phyloP scores from a whole-genome alignment of 1,140 invertebrate genomes.

The Sarcophaga bullata region DNA sequence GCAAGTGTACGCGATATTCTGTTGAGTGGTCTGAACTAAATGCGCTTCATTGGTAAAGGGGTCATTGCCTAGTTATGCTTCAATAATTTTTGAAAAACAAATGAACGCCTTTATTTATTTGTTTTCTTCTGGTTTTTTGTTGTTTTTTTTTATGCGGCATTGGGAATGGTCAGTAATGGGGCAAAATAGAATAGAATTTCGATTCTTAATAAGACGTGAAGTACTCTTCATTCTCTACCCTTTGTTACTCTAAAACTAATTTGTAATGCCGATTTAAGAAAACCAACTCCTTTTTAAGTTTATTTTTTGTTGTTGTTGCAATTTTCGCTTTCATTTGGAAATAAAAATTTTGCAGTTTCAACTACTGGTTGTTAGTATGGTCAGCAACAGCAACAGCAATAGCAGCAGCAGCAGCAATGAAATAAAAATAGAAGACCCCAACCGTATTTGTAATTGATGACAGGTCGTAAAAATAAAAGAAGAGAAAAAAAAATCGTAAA shows the following conservation, averaged over 20 bases:
- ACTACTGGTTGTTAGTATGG: no score
- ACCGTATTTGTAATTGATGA: background rate
- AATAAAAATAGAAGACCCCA: no score
- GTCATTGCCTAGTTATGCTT: conserved; percentile 44
- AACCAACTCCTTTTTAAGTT: background rate
- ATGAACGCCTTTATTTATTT: conserved; percentile 15
- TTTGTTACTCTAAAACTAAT: no score
- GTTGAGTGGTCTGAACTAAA: no score
- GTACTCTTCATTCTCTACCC: no score
- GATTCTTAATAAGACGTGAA: no score
- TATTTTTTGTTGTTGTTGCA: background rate
- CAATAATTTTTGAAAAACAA: conserved; percentile 29
- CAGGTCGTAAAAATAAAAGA: background rate
- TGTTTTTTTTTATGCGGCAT: background rate
- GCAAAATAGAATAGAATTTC: background rate
- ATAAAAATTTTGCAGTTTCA: background rate
- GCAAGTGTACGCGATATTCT: no score
- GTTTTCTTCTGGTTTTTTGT: background rate
- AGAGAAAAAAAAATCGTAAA: background rate
- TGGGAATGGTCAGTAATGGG: conserved; percentile 16
- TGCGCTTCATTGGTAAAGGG: conserved; percentile 42
- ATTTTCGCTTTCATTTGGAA: conserved; percentile 12
- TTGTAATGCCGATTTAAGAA: no score
- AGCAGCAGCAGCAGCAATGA: no score
- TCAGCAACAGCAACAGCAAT: no score